Evolutionary conservation across 2,113 vertebrate species (phyloP).

Genomic region (Columbina picui): DNA sequence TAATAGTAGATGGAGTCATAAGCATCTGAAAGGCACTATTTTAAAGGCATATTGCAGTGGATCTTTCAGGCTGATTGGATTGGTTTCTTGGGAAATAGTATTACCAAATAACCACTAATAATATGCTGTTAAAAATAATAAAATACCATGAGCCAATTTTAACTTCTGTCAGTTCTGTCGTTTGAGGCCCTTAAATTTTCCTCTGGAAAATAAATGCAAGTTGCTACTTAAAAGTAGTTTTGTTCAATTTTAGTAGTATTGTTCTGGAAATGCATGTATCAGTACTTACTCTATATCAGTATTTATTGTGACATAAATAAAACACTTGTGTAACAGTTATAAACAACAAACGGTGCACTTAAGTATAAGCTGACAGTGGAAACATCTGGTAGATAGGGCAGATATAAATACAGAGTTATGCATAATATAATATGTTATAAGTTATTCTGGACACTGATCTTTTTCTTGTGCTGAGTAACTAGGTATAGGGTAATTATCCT

Average conservation of each 20-base stretch:
- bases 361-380: not conserved
- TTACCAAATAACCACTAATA: not conserved
- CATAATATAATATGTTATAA: not conserved
- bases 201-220: not conserved
- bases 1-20: not conserved
- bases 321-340: not conserved
- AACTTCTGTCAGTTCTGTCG: not conserved
- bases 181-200: not conserved
- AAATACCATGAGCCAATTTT: not conserved
- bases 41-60: not conserved
- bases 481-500: not conserved
- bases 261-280: not conserved
- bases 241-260: not conserved
- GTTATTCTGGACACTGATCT: not conserved
- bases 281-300: not conserved
- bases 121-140: not conserved
- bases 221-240: not conserved
- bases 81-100: not conserved
- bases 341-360: fast-evolving
- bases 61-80: not conserved
- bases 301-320: not conserved
- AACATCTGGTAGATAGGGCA: not conserved
- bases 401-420: not conserved
- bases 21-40: not conserved
- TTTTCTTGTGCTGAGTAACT: not conserved